A percentile compares a stretch with the other conserved stretches of the same genome.
phyloP scores from a whole-genome alignment of 2,888 invertebrate genomes.

The Pediacus dermestoides region DNA sequence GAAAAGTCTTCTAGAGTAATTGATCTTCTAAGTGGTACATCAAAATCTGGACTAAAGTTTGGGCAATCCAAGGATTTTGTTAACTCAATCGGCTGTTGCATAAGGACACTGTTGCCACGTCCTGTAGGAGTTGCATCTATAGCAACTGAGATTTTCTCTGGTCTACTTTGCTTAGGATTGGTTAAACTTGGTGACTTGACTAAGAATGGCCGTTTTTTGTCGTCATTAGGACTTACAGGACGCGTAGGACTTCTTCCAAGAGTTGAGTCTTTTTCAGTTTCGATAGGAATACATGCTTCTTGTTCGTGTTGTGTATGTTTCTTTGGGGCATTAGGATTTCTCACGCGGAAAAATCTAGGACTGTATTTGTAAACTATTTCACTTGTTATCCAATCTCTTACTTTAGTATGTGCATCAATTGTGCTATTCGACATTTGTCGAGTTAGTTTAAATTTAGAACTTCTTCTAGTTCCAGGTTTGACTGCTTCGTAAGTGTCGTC shows the following conservation, averaged over 20 bases:
- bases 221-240: constrained; percentile 42
- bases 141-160: constrained; percentile 71
- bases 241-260: constrained; percentile 44
- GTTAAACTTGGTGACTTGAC: constrained; percentile 36
- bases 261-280: constrained; percentile 36
- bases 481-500: constrained; percentile 54
- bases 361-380: constrained; percentile 72
- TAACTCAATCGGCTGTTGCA: constrained; percentile 74
- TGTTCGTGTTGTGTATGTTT: constrained; percentile 31
- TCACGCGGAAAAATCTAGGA: constrained; percentile 59
- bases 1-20: constrained; percentile 51
- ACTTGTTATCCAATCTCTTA: constrained; percentile 80
- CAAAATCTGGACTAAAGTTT: constrained; percentile 21
- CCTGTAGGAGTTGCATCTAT: constrained; percentile 76
- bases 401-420: constrained; percentile 81
- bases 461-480: constrained; percentile 53
- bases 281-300: constrained; percentile 30
- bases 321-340: constrained; percentile 39
- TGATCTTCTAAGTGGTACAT: constrained; percentile 47
- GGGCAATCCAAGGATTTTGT: constrained; percentile 60
- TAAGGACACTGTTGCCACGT: constrained; percentile 67
- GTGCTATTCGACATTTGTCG: constrained; percentile 76
- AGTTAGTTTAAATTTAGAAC: constrained; percentile 63
- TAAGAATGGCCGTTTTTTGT: constrained; percentile 25
- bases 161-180: constrained; percentile 44